A percentile compares a stretch with the other conserved stretches of the same genome.
phyloP scores from a whole-genome alignment of 2,113 vertebrate species.

The Dicentrarchus labrax region DNA sequence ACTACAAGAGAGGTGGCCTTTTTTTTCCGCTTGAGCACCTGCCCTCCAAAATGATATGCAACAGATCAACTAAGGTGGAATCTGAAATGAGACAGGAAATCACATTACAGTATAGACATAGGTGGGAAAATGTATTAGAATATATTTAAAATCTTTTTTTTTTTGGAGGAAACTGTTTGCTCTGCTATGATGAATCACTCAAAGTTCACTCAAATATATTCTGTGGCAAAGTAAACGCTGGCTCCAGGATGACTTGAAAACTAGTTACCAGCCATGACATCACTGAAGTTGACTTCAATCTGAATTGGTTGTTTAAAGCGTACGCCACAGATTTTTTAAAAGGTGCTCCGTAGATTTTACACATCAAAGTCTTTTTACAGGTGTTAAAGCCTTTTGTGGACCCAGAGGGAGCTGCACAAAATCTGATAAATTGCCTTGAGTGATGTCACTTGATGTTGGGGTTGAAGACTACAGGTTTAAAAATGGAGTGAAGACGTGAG shows the following conservation, averaged over 20 bases:
- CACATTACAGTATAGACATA: neutral
- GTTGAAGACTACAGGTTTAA: neutral
- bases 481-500: neutral
- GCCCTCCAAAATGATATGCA: neutral
- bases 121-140: no score
- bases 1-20: no score
- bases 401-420: neutral
- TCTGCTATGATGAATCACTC: neutral
- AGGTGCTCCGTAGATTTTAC: no score
- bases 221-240: neutral
- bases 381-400: neutral
- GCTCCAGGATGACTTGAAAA: neutral
- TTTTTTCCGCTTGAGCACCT: no score
- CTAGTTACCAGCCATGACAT: neutral
- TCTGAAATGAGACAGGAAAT: constrained; percentile 35
- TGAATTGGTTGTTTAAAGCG: neutral
- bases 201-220: neutral
- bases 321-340: neutral
- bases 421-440: neutral
- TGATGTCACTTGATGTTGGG: neutral
- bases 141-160: neutral
- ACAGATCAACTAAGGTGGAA: neutral
- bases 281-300: neutral
- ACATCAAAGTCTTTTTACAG: neutral
- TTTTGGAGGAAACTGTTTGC: neutral